phyloP scores from a whole-genome alignment of 2,888 invertebrate species.

The Hyppa rectilinea region DNA sequence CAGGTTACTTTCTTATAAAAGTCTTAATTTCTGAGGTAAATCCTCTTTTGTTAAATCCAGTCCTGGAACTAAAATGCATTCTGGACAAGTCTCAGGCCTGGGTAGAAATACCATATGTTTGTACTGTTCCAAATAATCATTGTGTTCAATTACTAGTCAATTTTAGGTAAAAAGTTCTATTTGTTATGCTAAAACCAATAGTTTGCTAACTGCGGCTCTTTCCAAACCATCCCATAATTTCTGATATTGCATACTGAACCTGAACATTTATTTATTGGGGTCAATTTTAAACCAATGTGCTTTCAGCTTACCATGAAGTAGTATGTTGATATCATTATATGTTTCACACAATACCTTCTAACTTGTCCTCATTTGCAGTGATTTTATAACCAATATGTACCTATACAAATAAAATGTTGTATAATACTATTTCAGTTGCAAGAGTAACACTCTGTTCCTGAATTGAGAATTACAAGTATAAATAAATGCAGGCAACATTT shows the following conservation, averaged over 20 bases:
- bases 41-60: not conserved
- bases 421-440: not conserved
- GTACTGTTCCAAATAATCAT: not conserved
- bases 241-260: not conserved
- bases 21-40: not conserved
- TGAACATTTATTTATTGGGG: not conserved
- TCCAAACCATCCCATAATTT: not conserved
- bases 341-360: slow-evolving; percentile 17
- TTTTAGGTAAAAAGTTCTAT: not conserved
- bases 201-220: not conserved
- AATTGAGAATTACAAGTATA: too few species aligned
- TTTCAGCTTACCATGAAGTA: not conserved
- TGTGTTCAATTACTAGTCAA: not conserved
- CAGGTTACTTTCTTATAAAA: slow-evolving; percentile 3
- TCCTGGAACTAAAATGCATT: not conserved
- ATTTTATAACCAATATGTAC: not conserved
- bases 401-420: not conserved
- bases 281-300: not conserved
- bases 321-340: not conserved
- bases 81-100: not conserved
- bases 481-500: too few species aligned
- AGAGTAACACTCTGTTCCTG: too few species aligned
- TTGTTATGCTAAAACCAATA: not conserved
- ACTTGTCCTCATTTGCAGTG: slow-evolving; percentile 12
- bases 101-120: slow-evolving; percentile 29